Evolutionary conservation across 2,888 invertebrate genomes (phyloP).

Genomic region (Athalia circularis): DNA sequence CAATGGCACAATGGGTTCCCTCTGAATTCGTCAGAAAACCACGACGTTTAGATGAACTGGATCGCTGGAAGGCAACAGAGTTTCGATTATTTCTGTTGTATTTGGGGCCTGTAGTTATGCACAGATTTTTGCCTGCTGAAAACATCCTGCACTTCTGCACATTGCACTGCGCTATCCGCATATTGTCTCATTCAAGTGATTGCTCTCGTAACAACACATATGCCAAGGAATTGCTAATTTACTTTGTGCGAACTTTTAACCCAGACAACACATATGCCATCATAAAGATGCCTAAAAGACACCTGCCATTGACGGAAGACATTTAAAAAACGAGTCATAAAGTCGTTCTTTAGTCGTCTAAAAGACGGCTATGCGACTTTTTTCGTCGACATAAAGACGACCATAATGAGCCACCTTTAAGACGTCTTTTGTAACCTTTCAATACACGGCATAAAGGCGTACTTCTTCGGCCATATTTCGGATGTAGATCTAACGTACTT

Average conservation of each 20-base stretch:
- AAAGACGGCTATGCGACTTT: slow-evolving; percentile 1
- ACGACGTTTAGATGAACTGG: slow-evolving; percentile 49
- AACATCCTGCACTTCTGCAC: slow-evolving; percentile 40
- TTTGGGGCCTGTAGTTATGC: slow-evolving; percentile 33
- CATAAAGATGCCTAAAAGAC: slow-evolving; percentile 7
- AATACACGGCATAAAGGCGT: background rate
- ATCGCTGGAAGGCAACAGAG: slow-evolving; percentile 48
- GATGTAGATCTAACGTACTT: background rate
- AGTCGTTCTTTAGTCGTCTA: background rate
- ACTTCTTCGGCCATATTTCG: background rate
- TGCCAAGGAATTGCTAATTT: slow-evolving; percentile 14
- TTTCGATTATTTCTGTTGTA: slow-evolving; percentile 49
- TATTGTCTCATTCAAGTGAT: slow-evolving; percentile 39
- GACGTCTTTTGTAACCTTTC: background rate
- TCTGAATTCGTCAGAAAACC: slow-evolving; percentile 59
- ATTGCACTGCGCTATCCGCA: slow-evolving; percentile 48
- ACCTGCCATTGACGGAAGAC: background rate
- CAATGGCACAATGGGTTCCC: slow-evolving; percentile 50
- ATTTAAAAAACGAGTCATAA: background rate
- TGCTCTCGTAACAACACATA: slow-evolving; percentile 44
- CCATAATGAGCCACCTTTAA: background rate
- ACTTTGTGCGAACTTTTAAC: slow-evolving; percentile 7
- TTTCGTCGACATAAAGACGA: background rate
- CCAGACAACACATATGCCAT: slow-evolving; percentile 11
- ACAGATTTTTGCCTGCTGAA: slow-evolving; percentile 15